These are phyloP conservation scores for Lasioglossum morio DNA, from an alignment of 2,888 invertebrate genomes.

Conservation along the genomic window DNA sequence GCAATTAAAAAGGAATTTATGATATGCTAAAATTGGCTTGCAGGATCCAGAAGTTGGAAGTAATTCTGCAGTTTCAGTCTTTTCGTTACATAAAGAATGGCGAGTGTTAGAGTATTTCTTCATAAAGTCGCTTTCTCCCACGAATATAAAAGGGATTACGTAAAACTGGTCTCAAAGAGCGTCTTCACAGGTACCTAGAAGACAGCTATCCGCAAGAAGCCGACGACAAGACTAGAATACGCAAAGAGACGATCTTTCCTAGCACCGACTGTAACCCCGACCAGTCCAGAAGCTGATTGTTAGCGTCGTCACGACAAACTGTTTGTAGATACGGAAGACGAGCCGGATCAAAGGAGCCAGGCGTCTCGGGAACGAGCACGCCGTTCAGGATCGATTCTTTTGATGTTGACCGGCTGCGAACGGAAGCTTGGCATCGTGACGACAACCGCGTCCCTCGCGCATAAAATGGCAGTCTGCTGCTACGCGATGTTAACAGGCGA, in stretches of 20 bases:
- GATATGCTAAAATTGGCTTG: too few species aligned
- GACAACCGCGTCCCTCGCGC: conserved; percentile 35
- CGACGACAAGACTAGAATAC: background rate
- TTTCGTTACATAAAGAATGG: background rate
- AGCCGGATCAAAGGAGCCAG: conserved; percentile 44
- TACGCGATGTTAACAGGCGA: conserved; percentile 30
- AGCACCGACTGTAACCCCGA: background rate
- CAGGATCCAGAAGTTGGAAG: too few species aligned
- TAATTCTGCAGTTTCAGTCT: too few species aligned
- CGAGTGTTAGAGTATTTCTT: too few species aligned
- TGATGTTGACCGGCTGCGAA: conserved; percentile 48
- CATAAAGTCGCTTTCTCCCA: background rate
- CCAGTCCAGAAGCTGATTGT: conserved; percentile 25
- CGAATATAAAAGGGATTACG: background rate
- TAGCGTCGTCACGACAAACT: conserved; percentile 38
- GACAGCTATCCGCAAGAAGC: background rate
- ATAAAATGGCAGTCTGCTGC: conserved; percentile 35
- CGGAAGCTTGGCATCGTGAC: conserved; percentile 46
- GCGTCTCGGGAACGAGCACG: conserved; percentile 17
- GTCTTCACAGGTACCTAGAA: background rate
- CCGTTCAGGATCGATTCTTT: conserved; percentile 31
- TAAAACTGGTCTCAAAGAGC: background rate
- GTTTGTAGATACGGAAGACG: background rate
- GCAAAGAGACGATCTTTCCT: background rate
- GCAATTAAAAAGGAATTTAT: too few species aligned